Evolutionary conservation across 2,113 vertebrate species (phyloP).

Genomic region (Alaudala cheleensis): DNA sequence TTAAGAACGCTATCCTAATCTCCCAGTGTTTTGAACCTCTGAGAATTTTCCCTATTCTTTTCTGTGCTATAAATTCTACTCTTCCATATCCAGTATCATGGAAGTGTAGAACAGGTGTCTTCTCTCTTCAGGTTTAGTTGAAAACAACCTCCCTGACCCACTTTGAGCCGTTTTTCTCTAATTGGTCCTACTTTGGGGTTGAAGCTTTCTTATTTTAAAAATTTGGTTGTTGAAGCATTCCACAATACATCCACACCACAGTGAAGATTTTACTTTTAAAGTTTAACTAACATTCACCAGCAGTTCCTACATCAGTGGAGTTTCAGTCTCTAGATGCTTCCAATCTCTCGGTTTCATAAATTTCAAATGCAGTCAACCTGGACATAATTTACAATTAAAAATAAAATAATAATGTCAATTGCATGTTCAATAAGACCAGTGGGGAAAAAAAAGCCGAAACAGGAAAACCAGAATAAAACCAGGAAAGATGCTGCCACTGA

Average conservation of each 20-base stretch:
- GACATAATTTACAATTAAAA: background rate
- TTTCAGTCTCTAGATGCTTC: background rate
- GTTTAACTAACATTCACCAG: background rate
- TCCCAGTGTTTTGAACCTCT: background rate
- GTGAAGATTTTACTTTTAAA: background rate
- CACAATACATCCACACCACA: background rate
- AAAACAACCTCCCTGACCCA: background rate
- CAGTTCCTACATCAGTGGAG: background rate
- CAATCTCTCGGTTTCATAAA: background rate
- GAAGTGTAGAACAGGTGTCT: background rate
- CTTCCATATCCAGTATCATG: background rate
- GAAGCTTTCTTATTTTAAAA: background rate
- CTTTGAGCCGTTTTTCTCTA: background rate
- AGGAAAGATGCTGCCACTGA: background rate
- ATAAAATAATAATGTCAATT: background rate
- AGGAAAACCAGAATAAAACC: background rate
- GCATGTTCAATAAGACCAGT: background rate
- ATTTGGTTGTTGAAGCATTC: background rate
- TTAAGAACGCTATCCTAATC: background rate
- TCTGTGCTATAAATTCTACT: background rate
- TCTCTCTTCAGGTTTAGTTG: background rate
- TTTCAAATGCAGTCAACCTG: background rate
- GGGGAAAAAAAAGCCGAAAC: fast-evolving
- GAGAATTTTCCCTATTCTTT: background rate
- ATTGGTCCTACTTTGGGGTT: background rate